Evolutionary conservation across 2,113 vertebrate species (phyloP), one percentile per base, ranked within the genome.

Genomic region (Pelecanoides urinatrix): DNA sequence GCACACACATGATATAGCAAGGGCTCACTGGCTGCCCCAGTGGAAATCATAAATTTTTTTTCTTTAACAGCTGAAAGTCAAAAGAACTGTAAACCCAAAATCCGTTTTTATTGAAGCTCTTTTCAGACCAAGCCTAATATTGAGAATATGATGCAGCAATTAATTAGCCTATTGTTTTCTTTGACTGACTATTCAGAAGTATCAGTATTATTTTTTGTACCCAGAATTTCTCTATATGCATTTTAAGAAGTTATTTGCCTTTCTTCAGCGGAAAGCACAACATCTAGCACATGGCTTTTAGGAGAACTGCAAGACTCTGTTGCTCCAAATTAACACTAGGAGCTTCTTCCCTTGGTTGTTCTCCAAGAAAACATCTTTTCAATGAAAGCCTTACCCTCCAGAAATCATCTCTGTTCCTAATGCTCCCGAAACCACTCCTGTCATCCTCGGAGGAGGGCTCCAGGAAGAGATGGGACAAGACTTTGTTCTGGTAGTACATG

Each of bases 401-500:
- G 95, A 98, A 98, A 55, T 97, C 96, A 53, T 21, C 67, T 76
- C 90, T 88, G 94, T 66, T 98, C 55, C 16, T 25, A 53, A 98
- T 96, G 20, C 86, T 95, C 20, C 67, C 70, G 58, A 97, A 98
- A 26, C 86, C 86, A 16, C 66, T 94, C 32, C 47, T 36, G 55
- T 42, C 19, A 6, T 68, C 68, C 36, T 66, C 55, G 5, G 94
- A 45, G 26, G 94, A 56, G 8, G 96, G 96, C 73, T 98, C 94
- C 97, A 98, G 82, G 93, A 98, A 98, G 22, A 97, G 92, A 7
- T 44, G 94, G 66, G 95, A 65, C 95, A 91, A 96, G 78, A 94
- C 94, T 47, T 88, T 95, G 94, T 97, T 98, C 88, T 98, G 96
- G 92, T 96, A 91, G 76, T 97, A 98, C 97, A 95, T 96, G 44